phyloP scores from a whole-genome alignment of 2,797 vertebrate genomes.

The Brachymystax lenok region DNA sequence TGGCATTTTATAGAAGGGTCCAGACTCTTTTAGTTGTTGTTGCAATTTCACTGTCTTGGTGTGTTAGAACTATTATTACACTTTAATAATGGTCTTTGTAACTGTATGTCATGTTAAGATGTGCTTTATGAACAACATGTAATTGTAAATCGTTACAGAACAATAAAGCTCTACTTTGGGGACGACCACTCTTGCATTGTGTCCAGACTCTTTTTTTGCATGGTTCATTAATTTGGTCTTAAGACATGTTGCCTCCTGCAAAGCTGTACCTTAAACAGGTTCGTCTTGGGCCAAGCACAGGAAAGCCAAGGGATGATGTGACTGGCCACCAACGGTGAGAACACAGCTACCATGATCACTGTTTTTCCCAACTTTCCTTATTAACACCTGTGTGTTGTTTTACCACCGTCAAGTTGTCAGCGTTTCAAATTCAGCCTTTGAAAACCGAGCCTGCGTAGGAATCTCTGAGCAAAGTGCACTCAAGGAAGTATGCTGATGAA shows the following conservation, averaged over 20 bases:
- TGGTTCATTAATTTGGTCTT: not conserved
- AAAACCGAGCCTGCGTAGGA: not conserved
- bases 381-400: constrained; percentile 10
- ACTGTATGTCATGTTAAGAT: not conserved
- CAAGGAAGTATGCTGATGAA: not conserved
- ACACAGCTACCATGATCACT: not conserved
- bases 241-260: not conserved
- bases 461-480: constrained; percentile 1
- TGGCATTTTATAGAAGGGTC: not conserved
- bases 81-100: not conserved
- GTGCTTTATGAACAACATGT: not conserved
- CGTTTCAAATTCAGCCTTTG: not conserved
- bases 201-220: not conserved
- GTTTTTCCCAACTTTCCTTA: not conserved
- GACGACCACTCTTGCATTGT: not conserved
- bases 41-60: not conserved
- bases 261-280: not conserved
- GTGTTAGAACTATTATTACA: not conserved
- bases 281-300: not conserved
- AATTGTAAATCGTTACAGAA: not conserved
- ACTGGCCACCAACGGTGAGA: not conserved
- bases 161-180: not conserved
- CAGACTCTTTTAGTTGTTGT: not conserved
- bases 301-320: not conserved
- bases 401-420: not conserved